phyloP scores from a whole-genome alignment of 2,888 invertebrate species.

The Therioaphis trifolii region DNA sequence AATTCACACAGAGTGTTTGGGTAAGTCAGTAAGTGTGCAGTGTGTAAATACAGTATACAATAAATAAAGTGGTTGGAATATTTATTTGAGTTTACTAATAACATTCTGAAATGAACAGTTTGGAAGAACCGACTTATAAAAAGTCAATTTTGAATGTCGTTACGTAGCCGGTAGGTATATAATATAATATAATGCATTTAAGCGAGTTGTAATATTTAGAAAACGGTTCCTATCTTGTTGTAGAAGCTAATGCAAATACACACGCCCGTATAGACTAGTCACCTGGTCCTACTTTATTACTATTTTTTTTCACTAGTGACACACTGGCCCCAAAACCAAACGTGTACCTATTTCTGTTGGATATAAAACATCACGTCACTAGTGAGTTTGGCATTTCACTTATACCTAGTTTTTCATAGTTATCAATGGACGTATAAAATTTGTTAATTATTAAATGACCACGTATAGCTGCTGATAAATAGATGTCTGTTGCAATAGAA shows the following conservation, averaged over 20 bases:
- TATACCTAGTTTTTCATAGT: background rate
- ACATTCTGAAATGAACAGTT: background rate
- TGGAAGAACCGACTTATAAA: background rate
- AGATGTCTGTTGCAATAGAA: background rate
- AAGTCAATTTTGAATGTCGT: background rate
- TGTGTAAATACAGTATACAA: background rate
- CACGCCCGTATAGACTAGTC: conserved; percentile 3
- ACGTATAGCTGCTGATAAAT: background rate
- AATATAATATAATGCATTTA: background rate
- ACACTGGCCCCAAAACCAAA: conserved; percentile 40
- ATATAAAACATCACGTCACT: background rate
- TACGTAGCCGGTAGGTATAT: background rate
- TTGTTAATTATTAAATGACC: too few relatives aligned
- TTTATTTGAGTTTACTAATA: background rate
- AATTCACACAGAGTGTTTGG: background rate
- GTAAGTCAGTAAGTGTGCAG: conserved; percentile 2
- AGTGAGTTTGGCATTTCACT: background rate
- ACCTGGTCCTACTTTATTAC: conserved; percentile 30
- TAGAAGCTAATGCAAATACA: conserved; percentile 14
- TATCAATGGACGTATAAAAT: background rate
- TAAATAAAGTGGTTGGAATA: background rate
- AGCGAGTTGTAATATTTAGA: background rate
- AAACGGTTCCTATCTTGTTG: background rate
- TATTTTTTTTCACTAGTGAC: conserved; percentile 13
- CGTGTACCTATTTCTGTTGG: conserved; percentile 1